Conservation (phyloP, 2,797 vertebrate species). For the Brotula barbata region DNA sequence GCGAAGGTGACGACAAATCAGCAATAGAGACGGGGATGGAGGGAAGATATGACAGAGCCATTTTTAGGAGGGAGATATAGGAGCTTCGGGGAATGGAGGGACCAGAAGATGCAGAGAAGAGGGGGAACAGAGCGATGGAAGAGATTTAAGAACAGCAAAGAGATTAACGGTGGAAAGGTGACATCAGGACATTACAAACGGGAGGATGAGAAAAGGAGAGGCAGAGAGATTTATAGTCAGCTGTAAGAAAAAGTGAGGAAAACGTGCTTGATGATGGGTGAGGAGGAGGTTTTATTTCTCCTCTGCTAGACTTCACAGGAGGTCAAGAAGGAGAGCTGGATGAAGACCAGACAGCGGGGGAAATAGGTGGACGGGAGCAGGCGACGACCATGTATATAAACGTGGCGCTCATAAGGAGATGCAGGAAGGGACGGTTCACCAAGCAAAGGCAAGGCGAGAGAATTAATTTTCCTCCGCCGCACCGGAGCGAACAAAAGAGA, state of each 20-base stretch:
- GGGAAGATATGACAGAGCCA: conserved; percentile 25
- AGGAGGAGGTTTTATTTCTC: not conserved
- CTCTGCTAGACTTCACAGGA: too few species aligned
- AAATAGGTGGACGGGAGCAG: not conserved
- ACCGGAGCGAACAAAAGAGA: conserved; percentile 11
- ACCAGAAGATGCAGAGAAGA: conserved; percentile 7
- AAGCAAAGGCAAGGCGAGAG: not conserved
- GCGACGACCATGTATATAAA: not conserved
- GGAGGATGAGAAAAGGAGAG: conserved; percentile 4
- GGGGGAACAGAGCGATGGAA: not conserved
- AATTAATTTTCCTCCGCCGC: conserved; percentile 16
- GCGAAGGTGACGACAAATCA: conserved; percentile 6
- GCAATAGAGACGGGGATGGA: conserved; percentile 30
- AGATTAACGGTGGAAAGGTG: conserved; percentile 30
- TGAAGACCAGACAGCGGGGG: not conserved
- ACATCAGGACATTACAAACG: conserved; percentile 22
- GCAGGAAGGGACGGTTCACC: not conserved
- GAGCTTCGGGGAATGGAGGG: not conserved
- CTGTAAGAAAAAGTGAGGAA: conserved; percentile 17
- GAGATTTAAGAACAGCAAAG: conserved; percentile 9
- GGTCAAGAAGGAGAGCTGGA: not conserved
- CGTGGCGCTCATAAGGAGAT: not conserved
- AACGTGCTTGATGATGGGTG: conserved; percentile 27
- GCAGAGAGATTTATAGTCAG: conserved; percentile 24
- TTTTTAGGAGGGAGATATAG: conserved; percentile 20